Evolutionary conservation across 2,113 vertebrate species (phyloP).

Genomic region (Podocnemis expansa): DNA sequence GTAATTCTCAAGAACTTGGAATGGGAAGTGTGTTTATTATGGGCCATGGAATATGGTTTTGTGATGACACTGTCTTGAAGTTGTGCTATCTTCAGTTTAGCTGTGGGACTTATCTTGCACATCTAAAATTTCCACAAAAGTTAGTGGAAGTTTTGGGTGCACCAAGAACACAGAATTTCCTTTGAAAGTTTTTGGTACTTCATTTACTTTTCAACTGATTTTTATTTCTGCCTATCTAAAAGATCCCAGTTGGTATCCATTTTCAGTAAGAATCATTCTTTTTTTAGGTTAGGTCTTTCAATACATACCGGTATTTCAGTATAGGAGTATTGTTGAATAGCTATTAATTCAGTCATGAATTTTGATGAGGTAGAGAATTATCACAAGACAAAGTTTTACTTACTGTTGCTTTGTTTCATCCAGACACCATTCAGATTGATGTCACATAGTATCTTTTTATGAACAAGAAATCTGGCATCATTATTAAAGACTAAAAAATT

Average conservation of each 20-base stretch:
- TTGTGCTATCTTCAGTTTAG: neutral
- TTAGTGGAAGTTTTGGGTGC: neutral
- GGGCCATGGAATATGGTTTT: neutral
- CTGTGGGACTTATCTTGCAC: neutral
- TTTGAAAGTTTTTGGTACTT: neutral
- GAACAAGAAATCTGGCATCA: no score
- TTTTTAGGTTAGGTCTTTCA: neutral
- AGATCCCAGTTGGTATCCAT: rapidly evolving
- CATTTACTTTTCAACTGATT: neutral
- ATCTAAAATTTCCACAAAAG: neutral
- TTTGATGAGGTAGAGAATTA: neutral
- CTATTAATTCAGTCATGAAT: neutral
- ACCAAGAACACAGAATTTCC: neutral
- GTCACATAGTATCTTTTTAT: rapidly evolving
- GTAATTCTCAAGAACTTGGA: neutral
- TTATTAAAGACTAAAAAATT: no score
- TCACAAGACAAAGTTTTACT: neutral
- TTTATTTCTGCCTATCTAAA: rapidly evolving
- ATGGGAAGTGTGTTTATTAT: rapidly evolving
- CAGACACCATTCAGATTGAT: neutral
- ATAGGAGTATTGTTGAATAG: neutral
- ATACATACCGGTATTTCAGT: neutral
- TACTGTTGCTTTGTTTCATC: neutral
- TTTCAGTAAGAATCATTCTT: rapidly evolving
- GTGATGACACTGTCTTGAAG: neutral